Base-by-base conservation (phyloP, 1,140 invertebrate genomes). In the Sinonovacula constricta region DNA sequence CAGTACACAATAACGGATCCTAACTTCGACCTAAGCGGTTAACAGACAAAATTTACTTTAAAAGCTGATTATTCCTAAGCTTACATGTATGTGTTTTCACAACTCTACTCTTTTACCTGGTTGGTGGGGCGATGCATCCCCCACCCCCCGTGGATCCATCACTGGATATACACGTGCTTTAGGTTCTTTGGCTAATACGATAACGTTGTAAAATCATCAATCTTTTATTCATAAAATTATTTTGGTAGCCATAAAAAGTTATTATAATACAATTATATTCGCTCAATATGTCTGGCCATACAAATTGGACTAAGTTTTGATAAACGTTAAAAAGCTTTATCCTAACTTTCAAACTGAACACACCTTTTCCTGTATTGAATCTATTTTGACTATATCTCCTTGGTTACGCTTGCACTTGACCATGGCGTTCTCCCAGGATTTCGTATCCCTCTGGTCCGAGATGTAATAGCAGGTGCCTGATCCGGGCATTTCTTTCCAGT, bases 361-460 rank as follows among this genome's bases (percentile, higher is more conserved):
- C n/a, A 78, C 75, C 65, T 68, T 78, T 62, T 78, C 75, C 45
- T 66, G 63, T 7, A 53, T 15, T 2, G 75, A 78, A 49, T 78
- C 75, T 14, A 78, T 62, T 60, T 78, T 78, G 24, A 78, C 75
- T 12, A 78, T 0, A 2, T 78, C 63, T 45, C 75, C 75, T 45
- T 78, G 75, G 12, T 39, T 53, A 22, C 66, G 24, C 39, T 69
- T 66, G 30, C 75, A 78, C 14, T 36, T 51, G 14, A 69, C 14
- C 66, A 69, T 63, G 24, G 75, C 75, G 15, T 78, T 62, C n/a
- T 78, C 75, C 75, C 75, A 78, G 0, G 54, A 45, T 51, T 78
- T 62, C 34, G 30, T 60, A 26, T 78, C 56, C 1, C 24, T 28
- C 31, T 78, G 34, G 31, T 69, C 65, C 12, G 75, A 69, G 18